phyloP scores from a whole-genome alignment of 2,888 invertebrate genomes.

The Slavum lentiscoides region DNA sequence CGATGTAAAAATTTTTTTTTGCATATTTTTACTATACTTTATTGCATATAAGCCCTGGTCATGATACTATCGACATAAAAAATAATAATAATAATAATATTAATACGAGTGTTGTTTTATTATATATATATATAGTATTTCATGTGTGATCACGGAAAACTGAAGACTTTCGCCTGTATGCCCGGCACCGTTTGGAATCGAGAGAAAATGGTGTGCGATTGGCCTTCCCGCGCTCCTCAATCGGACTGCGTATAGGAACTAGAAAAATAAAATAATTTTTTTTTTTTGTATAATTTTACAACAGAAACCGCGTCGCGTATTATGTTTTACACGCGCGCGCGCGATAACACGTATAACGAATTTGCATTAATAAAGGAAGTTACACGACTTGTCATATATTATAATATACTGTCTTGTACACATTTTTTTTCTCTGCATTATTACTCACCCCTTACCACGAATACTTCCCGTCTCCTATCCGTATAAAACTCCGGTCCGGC shows the following conservation, averaged over 20 bases:
- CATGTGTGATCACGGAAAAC: conserved; percentile 80
- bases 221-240: conserved; percentile 63
- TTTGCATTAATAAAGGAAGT: conserved; percentile 47
- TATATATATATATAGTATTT: conserved; percentile 69
- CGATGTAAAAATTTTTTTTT: too few species aligned
- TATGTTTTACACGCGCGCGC: background rate
- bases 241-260: conserved; percentile 9
- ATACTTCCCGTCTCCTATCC: too few species aligned
- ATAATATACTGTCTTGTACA: too few species aligned
- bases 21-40: too few species aligned
- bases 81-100: too few species aligned
- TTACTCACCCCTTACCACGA: too few species aligned
- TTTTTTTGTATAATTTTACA: background rate
- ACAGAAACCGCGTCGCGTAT: background rate
- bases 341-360: background rate
- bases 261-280: too few species aligned
- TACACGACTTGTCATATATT: too few species aligned
- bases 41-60: too few species aligned
- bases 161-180: conserved; percentile 73
- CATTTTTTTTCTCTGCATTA: too few species aligned
- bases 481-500: conserved; percentile 3
- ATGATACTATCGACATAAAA: too few species aligned
- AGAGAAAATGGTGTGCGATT: conserved; percentile 74
- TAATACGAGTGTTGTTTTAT: background rate
- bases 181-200: conserved; percentile 77